These are phyloP conservation scores for Cheiracanthium punctorium DNA, from an alignment of 2,888 invertebrate genomes.

Conservation along the genomic window DNA sequence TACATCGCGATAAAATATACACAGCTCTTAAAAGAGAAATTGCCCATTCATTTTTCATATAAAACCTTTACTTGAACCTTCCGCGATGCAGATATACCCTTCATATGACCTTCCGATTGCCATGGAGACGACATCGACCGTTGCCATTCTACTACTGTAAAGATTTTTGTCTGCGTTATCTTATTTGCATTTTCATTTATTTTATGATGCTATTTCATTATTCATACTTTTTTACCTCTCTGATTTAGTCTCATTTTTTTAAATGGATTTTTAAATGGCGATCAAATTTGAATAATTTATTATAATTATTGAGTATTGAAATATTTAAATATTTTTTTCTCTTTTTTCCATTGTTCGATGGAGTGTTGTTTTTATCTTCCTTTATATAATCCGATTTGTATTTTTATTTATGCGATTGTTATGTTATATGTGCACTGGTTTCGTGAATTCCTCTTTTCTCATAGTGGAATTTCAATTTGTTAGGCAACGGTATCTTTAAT, in stretches of 20 bases:
- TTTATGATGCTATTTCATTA: slow-evolving; percentile 55
- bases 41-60: neutral
- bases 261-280: neutral
- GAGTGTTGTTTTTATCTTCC: too few relatives aligned
- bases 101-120: slow-evolving; percentile 46
- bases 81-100: slow-evolving; percentile 43
- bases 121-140: slow-evolving; percentile 62
- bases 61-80: neutral
- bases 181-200: slow-evolving; percentile 61
- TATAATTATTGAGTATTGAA: neutral
- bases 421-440: too few relatives aligned
- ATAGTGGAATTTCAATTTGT: too few relatives aligned
- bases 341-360: too few relatives aligned
- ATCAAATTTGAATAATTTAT: slow-evolving; percentile 19
- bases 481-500: too few relatives aligned
- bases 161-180: slow-evolving; percentile 44
- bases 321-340: neutral
- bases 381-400: too few relatives aligned
- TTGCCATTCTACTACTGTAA: slow-evolving; percentile 31
- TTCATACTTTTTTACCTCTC: slow-evolving; percentile 16
- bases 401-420: too few relatives aligned
- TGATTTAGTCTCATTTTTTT: slow-evolving; percentile 1
- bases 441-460: too few relatives aligned
- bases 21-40: neutral
- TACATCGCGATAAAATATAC: too few relatives aligned